Conservation (phyloP, 2,797 vertebrate genomes). For the Catostomus latipinnis region DNA sequence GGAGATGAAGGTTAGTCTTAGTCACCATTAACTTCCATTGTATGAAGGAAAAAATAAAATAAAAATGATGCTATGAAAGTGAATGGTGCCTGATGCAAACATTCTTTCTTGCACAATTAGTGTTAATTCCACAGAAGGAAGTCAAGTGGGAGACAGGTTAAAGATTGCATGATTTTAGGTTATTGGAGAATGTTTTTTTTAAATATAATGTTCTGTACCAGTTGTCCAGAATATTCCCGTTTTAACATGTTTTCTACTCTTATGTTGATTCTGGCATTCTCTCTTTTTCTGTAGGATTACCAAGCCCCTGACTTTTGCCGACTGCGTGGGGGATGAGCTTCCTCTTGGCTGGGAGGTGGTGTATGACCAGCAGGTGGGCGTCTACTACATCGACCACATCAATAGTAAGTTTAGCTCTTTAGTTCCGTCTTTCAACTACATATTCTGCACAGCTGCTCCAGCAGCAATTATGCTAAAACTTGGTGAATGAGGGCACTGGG, state of each 20-base stretch:
- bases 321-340: slow-evolving; percentile 97
- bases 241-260: slow-evolving; percentile 13
- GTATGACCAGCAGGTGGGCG: slow-evolving; percentile 96
- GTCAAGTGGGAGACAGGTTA: too few species aligned
- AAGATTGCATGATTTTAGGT: background rate
- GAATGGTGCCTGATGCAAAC: too few species aligned
- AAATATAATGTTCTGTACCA: background rate
- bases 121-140: too few species aligned
- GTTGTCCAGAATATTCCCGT: background rate
- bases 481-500: too few species aligned
- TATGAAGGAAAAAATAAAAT: too few species aligned
- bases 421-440: background rate
- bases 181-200: background rate
- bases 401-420: slow-evolving; percentile 87
- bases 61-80: too few species aligned
- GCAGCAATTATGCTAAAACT: background rate
- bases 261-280: background rate
- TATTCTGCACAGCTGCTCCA: background rate
- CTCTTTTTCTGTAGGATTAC: slow-evolving; percentile 84
- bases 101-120: too few species aligned
- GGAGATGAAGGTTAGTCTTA: too few species aligned
- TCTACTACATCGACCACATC: slow-evolving; percentile 99
- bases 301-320: slow-evolving; percentile 96
- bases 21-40: too few species aligned
- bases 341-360: slow-evolving; percentile 98